These are phyloP conservation scores for Takifugu bimaculatus DNA, from an alignment of 2,113 vertebrate species.

Conservation along the genomic window DNA sequence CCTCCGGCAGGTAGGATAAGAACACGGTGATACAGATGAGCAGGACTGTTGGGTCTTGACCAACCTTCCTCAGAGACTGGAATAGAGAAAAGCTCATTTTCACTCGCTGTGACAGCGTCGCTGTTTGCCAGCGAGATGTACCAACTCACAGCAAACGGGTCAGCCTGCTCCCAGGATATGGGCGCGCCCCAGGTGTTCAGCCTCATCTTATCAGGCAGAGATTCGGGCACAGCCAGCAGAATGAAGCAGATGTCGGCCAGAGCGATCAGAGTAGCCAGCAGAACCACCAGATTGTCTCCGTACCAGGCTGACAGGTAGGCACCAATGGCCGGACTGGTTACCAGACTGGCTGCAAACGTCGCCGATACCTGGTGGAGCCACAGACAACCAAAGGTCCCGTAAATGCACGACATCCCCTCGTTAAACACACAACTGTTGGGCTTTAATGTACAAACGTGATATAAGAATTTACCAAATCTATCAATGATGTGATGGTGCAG, in stretches of 20 bases:
- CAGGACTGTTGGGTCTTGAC: constrained; percentile 85
- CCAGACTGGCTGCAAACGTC: constrained; percentile 91
- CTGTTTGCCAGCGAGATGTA: background rate
- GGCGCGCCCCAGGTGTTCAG: constrained; percentile 82
- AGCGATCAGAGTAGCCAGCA: constrained; percentile 86
- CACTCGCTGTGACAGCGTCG: constrained; percentile 3
- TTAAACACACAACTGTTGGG: too few relatives aligned
- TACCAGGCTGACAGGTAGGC: constrained; percentile 83
- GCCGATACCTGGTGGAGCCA: constrained; percentile 84
- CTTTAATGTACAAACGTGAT: too few relatives aligned
- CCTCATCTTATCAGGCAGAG: constrained; percentile 88
- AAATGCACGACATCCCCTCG: too few relatives aligned
- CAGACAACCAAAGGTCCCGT: background rate
- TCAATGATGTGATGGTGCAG: too few relatives aligned
- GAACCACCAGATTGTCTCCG: constrained; percentile 85
- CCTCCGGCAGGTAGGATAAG: constrained; percentile 92
- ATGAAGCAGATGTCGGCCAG: constrained; percentile 88
- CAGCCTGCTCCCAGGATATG: constrained; percentile 93
- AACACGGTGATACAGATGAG: constrained; percentile 91
- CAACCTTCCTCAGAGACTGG: constrained; percentile 89
- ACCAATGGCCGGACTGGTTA: constrained; percentile 90
- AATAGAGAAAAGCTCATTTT: background rate
- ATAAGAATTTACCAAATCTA: too few relatives aligned
- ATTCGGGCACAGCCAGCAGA: constrained; percentile 88
- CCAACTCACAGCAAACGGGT: constrained; percentile 87